Base-by-base conservation (phyloP, 2,797 vertebrate species). In the Thripadectes ignobilis region DNA sequence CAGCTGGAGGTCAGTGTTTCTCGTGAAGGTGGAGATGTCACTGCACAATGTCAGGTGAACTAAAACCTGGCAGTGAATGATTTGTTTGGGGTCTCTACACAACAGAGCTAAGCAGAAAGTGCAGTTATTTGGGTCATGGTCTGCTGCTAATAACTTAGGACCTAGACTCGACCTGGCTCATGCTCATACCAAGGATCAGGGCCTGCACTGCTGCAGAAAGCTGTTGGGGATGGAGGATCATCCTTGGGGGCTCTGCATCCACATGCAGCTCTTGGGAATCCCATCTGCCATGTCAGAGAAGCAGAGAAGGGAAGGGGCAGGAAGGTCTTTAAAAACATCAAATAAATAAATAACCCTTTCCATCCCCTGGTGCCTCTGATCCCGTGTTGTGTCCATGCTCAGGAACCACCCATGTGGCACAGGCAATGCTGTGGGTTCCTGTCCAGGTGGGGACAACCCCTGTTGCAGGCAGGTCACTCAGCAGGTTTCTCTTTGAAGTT, bases 371-470 rank as follows among this genome's bases (percentile, higher is more conserved):
- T 38, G 26, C 27, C 45, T 43, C 65, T 67, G 48, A 21, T 34
- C 26, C 52, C 3, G 7, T 0, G 0, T 32, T n/a, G 39, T 54
- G 61, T 45, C 16, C 11, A 4, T 18, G 54, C 27, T 49, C 39
- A 48, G 89, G 71, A 76, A 5, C 52, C 49, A 46, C 48, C 41
- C n/a, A 12, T 4, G 2, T 2, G 6, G 29, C 3, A 15, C 0
- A 1, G 32, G 34, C 2, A 16, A 26, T 46, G 72, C 84, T 4
- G 0, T 3, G 39, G 26, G 29, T 6, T 81, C 55, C n/a, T 34
- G 1, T 14, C 1, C 0, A 16, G 3, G 9, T 29, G 4, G 6
- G 6, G 17, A 52, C 0, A 2, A 30, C 59, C 46, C 22, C 2
- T 36, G 1, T 0, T 15, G 19, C 79, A 69, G 65, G 26, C 46